Base-by-base conservation (phyloP, 2,888 invertebrate genomes). In the Achlya flavicornis region DNA sequence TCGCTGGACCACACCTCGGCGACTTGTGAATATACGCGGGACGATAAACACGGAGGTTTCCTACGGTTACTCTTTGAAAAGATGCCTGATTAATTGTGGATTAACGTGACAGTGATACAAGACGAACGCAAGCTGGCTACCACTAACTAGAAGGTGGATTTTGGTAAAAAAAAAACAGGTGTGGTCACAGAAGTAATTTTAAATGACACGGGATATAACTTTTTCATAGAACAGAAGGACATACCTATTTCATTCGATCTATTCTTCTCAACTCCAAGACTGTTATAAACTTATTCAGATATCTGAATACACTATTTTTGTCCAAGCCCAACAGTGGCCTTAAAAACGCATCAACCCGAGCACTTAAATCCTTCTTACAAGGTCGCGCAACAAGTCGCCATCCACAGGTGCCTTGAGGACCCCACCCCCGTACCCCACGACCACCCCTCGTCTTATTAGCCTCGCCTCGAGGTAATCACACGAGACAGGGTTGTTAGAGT, bases 381-480 rank as follows among this genome's bases (percentile, higher is more conserved):
- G 61, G 46, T 35, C 64, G 43, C 48, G 78, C 78, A 79, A 79
- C 78, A 79, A 79, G 81, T 85, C 61, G 69, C 67, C 64, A 69
- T 76, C 86, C 74, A 86, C 86, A 85, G 85, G 86, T 86, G 81
- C 73, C 75, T 46, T 53, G 53, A 53, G 53, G 53, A 53, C 53
- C 10, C 58, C 53, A 62, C 63, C 60, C 57, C 64, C 63, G 14
- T 1, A 66, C 68, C 66, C 61, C 62, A 62, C 64, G 65, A 58
- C 68, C 73, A 66, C 71, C 62, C 64, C 60, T 65, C 76, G 76
- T 74, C 76, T 80, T 78, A 80, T 79, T 78, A 79, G 75, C 79
- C 76, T 53, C 74, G 67, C 75, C 58, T 64, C 68, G 74, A 71
- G 71, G 86, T 88, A 87, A 89, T 89, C 85, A 86, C 84, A 79